Conservation (phyloP, 2,797 vertebrate genomes). For the Coranthus polyacanthus region DNA sequence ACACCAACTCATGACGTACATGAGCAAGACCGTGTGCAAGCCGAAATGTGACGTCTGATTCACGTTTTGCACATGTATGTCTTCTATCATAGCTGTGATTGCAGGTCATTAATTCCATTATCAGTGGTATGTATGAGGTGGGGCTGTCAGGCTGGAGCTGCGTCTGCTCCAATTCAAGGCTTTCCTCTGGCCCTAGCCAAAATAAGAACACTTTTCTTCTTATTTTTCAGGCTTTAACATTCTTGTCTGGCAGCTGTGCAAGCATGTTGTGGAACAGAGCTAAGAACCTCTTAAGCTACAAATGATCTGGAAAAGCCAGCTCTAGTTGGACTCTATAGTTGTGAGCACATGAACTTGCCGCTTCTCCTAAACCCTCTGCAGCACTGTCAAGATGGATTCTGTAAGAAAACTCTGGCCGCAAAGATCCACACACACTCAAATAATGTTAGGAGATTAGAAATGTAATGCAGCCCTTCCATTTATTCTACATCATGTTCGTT, state of each 20-base stretch:
- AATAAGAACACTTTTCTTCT: conserved; percentile 53
- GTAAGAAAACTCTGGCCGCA: not conserved
- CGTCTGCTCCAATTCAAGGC: conserved; percentile 51
- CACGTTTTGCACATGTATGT: conserved; percentile 16
- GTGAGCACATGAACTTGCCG: conserved; percentile 25
- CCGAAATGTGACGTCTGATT: conserved; percentile 31
- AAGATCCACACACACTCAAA: conserved; percentile 7
- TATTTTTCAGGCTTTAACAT: conserved; percentile 61
- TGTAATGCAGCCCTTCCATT: not conserved
- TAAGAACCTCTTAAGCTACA: conserved; percentile 69
- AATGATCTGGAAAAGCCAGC: conserved; percentile 70
- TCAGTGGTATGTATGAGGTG: conserved; percentile 49
- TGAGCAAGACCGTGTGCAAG: conserved; percentile 30
- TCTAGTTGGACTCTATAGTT: conserved; percentile 21
- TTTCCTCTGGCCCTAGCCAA: conserved; percentile 38
- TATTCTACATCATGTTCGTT: not conserved
- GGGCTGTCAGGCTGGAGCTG: conserved; percentile 45
- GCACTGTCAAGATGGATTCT: conserved; percentile 1
- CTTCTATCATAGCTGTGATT: conserved; percentile 45
- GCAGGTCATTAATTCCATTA: conserved; percentile 70
- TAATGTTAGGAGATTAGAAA: conserved; percentile 13
- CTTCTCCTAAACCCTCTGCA: conserved; percentile 19
- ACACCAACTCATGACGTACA: conserved; percentile 56
- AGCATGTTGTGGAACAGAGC: conserved; percentile 68
- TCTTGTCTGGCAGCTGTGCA: conserved; percentile 70